These are phyloP conservation scores for Nymphicus hollandicus DNA, from an alignment of 2,113 vertebrate species.

Conservation along the genomic window DNA sequence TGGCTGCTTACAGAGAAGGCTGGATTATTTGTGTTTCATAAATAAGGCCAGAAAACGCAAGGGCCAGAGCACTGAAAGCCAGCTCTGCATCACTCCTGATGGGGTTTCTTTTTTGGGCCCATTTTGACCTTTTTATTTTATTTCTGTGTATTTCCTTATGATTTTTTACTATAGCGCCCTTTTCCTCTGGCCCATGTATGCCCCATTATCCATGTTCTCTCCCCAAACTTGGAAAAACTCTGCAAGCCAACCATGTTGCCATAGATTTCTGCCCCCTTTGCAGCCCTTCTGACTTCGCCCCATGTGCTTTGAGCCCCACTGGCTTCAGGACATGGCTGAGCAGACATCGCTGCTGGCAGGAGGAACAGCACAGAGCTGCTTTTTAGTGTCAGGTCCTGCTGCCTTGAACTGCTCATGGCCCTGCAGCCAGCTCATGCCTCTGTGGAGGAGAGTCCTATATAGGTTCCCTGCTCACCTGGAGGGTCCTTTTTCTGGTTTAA, in stretches of 20 bases:
- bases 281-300: background rate
- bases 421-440: rapidly evolving
- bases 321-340: rapidly evolving
- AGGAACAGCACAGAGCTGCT: background rate
- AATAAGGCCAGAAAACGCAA: conserved; percentile 50
- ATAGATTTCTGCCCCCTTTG: background rate
- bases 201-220: background rate
- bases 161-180: background rate
- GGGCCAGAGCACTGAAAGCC: background rate
- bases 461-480: background rate
- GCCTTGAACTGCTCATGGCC: rapidly evolving
- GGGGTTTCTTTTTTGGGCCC: background rate
- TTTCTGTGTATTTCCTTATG: background rate
- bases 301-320: rapidly evolving
- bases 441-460: background rate
- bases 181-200: rapidly evolving
- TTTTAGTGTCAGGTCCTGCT: background rate
- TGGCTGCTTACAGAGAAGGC: conserved; percentile 25
- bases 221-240: background rate
- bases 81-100: background rate
- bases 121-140: background rate
- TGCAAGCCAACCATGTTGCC: background rate
- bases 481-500: background rate
- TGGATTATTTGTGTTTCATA: conserved; percentile 58
- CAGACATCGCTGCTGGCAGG: background rate